A percentile compares a stretch with the other conserved stretches of the same genome.
Evolutionary conservation across 2,113 vertebrate species (phyloP).

Genomic region (Tragelaphus imberbis): DNA sequence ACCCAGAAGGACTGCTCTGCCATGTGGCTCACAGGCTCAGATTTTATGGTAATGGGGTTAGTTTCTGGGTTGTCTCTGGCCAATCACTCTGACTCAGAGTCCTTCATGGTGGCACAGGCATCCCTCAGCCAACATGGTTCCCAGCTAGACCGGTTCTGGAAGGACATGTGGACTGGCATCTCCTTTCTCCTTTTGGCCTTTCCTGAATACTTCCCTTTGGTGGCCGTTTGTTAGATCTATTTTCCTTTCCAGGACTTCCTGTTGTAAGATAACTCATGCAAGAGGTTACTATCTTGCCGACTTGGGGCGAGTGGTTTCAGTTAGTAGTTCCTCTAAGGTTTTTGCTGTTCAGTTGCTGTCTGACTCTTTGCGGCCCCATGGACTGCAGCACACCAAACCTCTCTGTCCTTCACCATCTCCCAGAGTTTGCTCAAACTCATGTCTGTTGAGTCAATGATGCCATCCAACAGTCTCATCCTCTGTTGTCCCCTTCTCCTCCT

Average conservation of each 20-base stretch:
- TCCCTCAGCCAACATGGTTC: not conserved
- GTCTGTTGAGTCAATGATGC: not conserved
- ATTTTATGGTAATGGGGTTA: not conserved
- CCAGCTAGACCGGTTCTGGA: not conserved
- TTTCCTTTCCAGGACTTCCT: not conserved
- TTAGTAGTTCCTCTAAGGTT: not conserved
- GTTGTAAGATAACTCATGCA: not conserved
- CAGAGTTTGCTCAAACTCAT: not conserved
- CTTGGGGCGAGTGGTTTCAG: not conserved
- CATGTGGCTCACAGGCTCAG: not conserved
- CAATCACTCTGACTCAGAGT: not conserved
- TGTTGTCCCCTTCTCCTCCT: not conserved
- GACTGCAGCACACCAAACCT: not conserved
- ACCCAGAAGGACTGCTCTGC: not conserved
- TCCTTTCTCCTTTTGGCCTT: not conserved
- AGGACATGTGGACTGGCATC: not conserved
- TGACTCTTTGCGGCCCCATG: not conserved
- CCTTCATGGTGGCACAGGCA: not conserved
- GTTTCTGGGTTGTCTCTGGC: not conserved
- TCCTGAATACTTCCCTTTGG: not conserved
- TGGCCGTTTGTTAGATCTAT: not conserved
- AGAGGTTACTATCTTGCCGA: not conserved
- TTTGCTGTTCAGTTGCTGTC: not conserved
- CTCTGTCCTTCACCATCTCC: not conserved
- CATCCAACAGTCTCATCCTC: not conserved